A percentile compares a stretch with the other conserved stretches of the same genome.
Evolutionary conservation across 2,113 vertebrate genomes (phyloP).

Genomic region (Varanus salvator): DNA sequence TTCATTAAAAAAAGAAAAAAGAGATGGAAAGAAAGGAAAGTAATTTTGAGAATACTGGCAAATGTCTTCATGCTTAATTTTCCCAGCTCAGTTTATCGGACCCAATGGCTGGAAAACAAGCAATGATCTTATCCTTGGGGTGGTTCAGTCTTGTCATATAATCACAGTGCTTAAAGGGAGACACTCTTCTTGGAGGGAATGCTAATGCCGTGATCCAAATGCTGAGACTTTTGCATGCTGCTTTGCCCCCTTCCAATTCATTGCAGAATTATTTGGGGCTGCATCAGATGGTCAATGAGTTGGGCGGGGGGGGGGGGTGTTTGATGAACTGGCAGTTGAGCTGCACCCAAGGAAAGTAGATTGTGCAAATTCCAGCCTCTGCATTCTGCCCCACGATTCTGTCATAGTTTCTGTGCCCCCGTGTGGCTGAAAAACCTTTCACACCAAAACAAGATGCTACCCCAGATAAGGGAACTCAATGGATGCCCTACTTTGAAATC

Average conservation of each 20-base stretch:
- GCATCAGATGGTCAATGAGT: not conserved
- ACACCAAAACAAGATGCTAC: not conserved
- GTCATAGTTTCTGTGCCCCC: not conserved
- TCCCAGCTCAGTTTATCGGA: slow-evolving; percentile 47
- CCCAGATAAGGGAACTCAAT: not conserved
- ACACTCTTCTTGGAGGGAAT: not conserved
- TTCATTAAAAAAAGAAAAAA: slow-evolving; percentile 35
- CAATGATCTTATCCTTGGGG: slow-evolving; percentile 4
- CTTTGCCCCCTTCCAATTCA: not conserved
- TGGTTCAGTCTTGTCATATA: not conserved
- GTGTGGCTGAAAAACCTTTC: not conserved
- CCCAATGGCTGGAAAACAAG: slow-evolving; percentile 52
- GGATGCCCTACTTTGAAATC: no score
- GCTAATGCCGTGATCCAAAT: not conserved
- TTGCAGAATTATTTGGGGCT: not conserved
- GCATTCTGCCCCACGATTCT: not conserved
- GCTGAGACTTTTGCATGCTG: not conserved
- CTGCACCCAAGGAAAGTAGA: not conserved
- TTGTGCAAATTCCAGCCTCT: not conserved
- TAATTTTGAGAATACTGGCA: slow-evolving; percentile 29
- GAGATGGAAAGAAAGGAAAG: slow-evolving; percentile 10
- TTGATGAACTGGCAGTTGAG: no score
- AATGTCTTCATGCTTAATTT: slow-evolving; percentile 53
- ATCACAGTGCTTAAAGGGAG: not conserved
- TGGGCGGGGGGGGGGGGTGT: not conserved